Evolutionary conservation across 1,140 invertebrate species (phyloP).

Genomic region (Anastatus disparis): DNA sequence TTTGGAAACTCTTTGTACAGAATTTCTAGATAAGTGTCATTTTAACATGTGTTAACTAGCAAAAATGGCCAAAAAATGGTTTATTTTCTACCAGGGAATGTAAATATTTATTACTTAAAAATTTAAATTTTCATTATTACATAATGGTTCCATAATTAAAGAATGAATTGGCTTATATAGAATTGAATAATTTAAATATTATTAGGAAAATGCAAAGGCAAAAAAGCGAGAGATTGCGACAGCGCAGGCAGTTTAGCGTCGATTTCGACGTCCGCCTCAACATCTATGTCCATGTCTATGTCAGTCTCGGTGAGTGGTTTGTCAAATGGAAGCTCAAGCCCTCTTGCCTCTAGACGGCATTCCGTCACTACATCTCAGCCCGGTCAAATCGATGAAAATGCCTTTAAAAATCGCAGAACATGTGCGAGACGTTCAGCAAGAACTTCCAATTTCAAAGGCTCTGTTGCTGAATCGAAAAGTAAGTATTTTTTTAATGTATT

Average conservation of each 20-base stretch:
- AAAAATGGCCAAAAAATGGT: too few species aligned
- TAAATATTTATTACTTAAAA: too few species aligned
- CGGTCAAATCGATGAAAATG: slow-evolving; percentile 73
- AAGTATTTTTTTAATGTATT: slow-evolving; percentile 15
- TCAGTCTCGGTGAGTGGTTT: slow-evolving; percentile 80
- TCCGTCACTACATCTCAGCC: slow-evolving; percentile 79
- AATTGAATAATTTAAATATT: too few species aligned
- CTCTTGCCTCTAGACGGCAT: slow-evolving; percentile 81
- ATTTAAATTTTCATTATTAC: too few species aligned
- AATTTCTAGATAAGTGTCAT: too few species aligned
- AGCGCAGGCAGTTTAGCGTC: slow-evolving; percentile 65
- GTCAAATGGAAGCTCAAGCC: slow-evolving; percentile 82
- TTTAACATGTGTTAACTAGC: too few species aligned
- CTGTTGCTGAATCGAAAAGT: slow-evolving; percentile 59
- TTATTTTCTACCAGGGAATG: too few species aligned
- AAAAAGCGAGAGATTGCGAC: slow-evolving; percentile 60
- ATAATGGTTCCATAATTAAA: too few species aligned
- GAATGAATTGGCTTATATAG: too few species aligned
- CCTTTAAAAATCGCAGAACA: slow-evolving; percentile 78
- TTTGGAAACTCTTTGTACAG: too few species aligned
- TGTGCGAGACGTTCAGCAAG: slow-evolving; percentile 80
- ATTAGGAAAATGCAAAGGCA: slow-evolving; percentile 55
- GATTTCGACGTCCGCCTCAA: slow-evolving; percentile 76
- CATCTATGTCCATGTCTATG: slow-evolving; percentile 83
- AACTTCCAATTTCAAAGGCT: slow-evolving; percentile 72